Base-by-base conservation (phyloP, 2,888 invertebrate genomes). In the Cephonodes hylas region DNA sequence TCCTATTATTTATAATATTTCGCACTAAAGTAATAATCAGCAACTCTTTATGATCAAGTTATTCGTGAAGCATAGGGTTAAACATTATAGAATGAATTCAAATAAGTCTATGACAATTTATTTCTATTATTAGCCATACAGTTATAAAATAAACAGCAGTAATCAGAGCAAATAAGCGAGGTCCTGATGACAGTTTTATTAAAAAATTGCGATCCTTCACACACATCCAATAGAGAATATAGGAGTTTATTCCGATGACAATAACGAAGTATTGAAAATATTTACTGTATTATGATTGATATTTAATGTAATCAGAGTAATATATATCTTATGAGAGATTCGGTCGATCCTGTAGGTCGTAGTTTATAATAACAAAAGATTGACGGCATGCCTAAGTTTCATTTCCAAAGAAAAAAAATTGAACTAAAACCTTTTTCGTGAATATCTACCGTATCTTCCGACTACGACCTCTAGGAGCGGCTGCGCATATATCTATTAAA, bases 241-340 rank as follows among this genome's bases (percentile, higher is more conserved):
- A 59, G 38, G 34, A 65, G 57, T 65, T 65, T 68, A 68, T 59
- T 64, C 53, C 66, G 65, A 74, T 66, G 79, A 79, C 80, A 79
- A 79, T 79, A 79, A 77, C 62, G 57, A 63, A 69, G 66, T 70
- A 66, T 70, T 69, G 64, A 66, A 66, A 66, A 68, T 48, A 48
- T 60, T 68, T 71, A 68, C 76, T 70, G 38, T 38, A 38, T 38
- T 38, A 38, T 38, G 38, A 20, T 15, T 23, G 31, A 18, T 20
- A 60, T 23, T 25, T 42, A 48, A 38, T 46, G 22, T 22, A 46
- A 23, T 53, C 31, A 53, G 53, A 53, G 53, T 31, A 45, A 8
- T 27, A 48, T 44, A 20, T 38, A n/a, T 38, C 38, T 38, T 38
- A 44, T 48, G 27, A 15, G 48, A 27, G 25, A 15, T 15, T 48